A percentile compares a stretch with the other conserved stretches of the same genome.
These are phyloP conservation scores for Calidris pygmaea DNA, from an alignment of 2,113 vertebrate species.

Conservation along the genomic window DNA sequence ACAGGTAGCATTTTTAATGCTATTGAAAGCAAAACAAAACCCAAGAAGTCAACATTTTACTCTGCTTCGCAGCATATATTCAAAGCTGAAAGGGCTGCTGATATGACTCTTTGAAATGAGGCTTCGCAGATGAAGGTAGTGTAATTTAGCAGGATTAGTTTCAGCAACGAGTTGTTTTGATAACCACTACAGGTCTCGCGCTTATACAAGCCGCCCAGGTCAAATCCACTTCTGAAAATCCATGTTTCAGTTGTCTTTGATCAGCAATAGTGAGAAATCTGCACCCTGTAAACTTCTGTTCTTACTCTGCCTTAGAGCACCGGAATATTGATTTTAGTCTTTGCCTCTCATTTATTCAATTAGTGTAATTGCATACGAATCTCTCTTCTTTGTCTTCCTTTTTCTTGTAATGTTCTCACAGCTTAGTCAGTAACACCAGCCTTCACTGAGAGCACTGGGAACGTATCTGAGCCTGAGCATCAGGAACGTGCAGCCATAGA, in stretches of 20 bases:
- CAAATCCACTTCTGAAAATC: neutral
- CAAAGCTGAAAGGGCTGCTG: neutral
- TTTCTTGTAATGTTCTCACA: neutral
- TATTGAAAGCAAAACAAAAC: neutral
- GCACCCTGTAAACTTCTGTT: neutral
- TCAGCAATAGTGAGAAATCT: neutral
- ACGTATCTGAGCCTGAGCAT: neutral
- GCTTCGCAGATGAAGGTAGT: neutral
- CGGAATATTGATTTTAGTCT: neutral
- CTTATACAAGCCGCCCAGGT: neutral
- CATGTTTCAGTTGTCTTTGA: neutral
- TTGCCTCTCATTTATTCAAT: neutral
- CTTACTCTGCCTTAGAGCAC: neutral
- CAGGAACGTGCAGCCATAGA: rapidly evolving
- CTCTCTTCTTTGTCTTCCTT: neutral
- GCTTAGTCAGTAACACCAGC: too few relatives aligned
- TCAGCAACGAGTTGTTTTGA: neutral
- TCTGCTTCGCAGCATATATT: neutral
- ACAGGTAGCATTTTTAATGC: neutral
- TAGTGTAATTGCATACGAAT: neutral
- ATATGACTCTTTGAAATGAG: neutral
- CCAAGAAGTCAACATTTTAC: neutral
- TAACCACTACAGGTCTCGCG: neutral
- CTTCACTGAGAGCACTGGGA: neutral
- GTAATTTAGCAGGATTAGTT: neutral